Evolutionary conservation across 2,888 invertebrate species (phyloP).

Genomic region (Erynnis tages): DNA sequence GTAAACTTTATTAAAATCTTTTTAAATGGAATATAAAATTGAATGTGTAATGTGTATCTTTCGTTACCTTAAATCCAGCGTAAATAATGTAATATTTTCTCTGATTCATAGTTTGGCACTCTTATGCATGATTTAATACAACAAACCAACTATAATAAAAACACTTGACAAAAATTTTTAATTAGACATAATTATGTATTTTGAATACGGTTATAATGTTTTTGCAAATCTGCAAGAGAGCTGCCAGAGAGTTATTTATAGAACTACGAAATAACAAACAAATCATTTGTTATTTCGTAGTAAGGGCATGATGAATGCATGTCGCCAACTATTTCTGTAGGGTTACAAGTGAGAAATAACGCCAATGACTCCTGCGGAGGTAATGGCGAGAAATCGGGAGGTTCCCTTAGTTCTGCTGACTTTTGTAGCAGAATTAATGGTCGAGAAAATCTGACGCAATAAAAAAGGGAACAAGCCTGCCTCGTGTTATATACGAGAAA

Average conservation of each 20-base stretch:
- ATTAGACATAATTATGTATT: no score
- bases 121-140: no score
- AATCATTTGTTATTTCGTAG: constrained; percentile 29
- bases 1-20: background rate
- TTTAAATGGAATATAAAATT: no score
- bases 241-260: no score
- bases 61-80: no score
- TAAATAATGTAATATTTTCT: no score
- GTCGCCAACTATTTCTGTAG: constrained; percentile 56
- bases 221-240: no score
- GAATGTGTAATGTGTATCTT: no score
- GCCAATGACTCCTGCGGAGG: constrained; percentile 47
- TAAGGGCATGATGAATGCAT: constrained; percentile 47
- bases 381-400: constrained; percentile 48
- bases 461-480: constrained; percentile 3
- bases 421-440: constrained; percentile 17
- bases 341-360: constrained; percentile 53
- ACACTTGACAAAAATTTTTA: no score
- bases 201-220: no score
- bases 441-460: constrained; percentile 7
- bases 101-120: no score
- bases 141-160: no score
- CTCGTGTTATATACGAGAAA: background rate
- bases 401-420: constrained; percentile 29
- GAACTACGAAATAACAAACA: background rate